Evolutionary conservation across 2,113 vertebrate species (phyloP).

Genomic region (Paramormyrops kingsleyae): DNA sequence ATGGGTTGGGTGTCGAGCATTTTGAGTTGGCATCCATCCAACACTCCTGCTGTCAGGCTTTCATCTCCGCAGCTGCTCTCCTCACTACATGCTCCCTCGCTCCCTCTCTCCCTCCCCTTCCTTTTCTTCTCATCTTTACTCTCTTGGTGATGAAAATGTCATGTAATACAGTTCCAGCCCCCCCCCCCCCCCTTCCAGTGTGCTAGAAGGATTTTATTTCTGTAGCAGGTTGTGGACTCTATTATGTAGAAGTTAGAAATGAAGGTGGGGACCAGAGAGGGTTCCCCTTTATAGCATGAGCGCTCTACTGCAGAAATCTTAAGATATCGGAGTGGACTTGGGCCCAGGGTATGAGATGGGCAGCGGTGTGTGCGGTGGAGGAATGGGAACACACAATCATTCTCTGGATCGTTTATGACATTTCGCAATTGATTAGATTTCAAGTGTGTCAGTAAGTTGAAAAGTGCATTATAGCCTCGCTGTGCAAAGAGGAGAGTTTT

Average conservation of each 20-base stretch:
- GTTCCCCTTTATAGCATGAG: not conserved
- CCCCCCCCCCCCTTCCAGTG: conserved; percentile 26
- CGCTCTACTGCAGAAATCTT: not conserved
- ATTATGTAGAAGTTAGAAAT: conserved; percentile 27
- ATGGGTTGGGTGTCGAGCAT: not conserved
- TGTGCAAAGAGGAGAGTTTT: not conserved
- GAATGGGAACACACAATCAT: not conserved
- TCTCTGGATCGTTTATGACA: not conserved
- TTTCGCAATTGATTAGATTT: not conserved
- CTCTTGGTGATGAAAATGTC: not conserved
- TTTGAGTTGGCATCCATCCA: not conserved
- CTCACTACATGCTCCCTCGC: not conserved
- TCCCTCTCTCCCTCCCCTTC: not conserved
- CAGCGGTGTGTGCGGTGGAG: not conserved
- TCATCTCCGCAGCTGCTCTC: conserved; percentile 26
- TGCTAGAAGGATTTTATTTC: conserved; percentile 36
- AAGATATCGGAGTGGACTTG: not conserved
- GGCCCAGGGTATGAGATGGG: not conserved
- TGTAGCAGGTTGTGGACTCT: conserved; percentile 44
- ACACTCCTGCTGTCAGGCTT: conserved; percentile 6
- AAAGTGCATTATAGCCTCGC: not conserved
- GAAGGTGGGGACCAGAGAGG: conserved; percentile 15
- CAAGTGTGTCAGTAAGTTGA: not conserved
- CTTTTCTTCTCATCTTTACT: not conserved
- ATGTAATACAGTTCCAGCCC: not conserved